A percentile compares a stretch with the other conserved stretches of the same genome.
These are phyloP conservation scores for Drosophila fulvimacula DNA, from an alignment of 2,888 invertebrate species.

Conservation along the genomic window DNA sequence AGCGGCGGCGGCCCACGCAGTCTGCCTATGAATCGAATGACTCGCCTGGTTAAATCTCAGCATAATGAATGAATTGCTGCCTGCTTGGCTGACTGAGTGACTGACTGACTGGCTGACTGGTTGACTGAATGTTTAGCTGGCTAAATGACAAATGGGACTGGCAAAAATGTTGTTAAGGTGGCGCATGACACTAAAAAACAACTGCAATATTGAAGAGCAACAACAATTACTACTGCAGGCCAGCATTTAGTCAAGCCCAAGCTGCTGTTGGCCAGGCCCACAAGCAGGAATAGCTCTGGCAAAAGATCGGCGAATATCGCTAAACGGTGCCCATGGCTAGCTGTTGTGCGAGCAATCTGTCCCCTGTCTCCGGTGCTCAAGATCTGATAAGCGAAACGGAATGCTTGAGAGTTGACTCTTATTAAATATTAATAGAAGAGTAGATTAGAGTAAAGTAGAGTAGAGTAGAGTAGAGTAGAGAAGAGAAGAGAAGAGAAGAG, in stretches of 20 bases:
- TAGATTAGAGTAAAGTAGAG: not conserved
- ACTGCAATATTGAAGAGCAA: constrained; percentile 42
- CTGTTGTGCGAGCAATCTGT: constrained; percentile 36
- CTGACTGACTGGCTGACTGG: constrained; percentile 16
- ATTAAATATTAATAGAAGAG: constrained; percentile 39
- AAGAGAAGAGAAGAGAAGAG: not conserved
- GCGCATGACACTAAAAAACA: constrained; percentile 74
- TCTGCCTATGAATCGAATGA: constrained; percentile 79
- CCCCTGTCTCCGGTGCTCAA: constrained; percentile 7
- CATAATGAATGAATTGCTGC: constrained; percentile 77
- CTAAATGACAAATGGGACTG: constrained; percentile 76
- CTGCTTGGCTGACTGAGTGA: constrained; percentile 17
- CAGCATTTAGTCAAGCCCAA: constrained; percentile 72
- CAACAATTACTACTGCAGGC: constrained; percentile 67
- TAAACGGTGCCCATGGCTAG: constrained; percentile 45
- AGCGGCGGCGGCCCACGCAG: constrained; percentile 70
- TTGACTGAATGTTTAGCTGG: constrained; percentile 47
- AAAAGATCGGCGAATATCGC: constrained; percentile 40
- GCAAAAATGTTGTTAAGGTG: constrained; percentile 81
- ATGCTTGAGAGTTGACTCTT: constrained; percentile 23
- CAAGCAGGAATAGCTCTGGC: constrained; percentile 33
- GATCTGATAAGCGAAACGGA: constrained; percentile 46
- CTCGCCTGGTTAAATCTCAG: constrained; percentile 67
- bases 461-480: not conserved
- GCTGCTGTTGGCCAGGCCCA: constrained; percentile 66